Base-by-base conservation (phyloP, 1,140 invertebrate species). In the Papilio glaucus region DNA sequence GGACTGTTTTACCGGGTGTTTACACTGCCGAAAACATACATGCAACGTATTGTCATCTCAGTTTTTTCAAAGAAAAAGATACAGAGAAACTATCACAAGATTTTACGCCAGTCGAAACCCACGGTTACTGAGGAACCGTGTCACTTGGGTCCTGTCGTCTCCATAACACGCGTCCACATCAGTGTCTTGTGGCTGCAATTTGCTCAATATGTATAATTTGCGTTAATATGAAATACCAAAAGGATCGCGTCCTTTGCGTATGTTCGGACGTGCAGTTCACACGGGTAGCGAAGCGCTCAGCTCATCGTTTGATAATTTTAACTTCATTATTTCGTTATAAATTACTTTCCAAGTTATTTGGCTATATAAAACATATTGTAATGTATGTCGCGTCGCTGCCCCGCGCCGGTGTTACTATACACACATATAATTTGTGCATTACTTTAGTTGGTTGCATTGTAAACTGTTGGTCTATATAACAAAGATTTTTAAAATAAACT, bases 401-500 rank as follows among this genome's bases (percentile, higher is more conserved):
- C 60, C 15, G n/a, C 53, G 21, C 45, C n/a, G n/a, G n/a, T n/a
- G n/a, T 53, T 15, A 49, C 53, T 49, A 38, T 13, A 41, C 10
- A 62, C 42, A 71, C 49, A 24, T 71, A 57, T 67, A 69, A 76
- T 77, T 84, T 79, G 81, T 76, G 76, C 77, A 75, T 76, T 77
- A 77, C 81, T 78, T 79, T 81, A 87, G 82, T 87, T 87, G 85
- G 85, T 69, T 69, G 26, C 83, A 77, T 90, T 90, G 88, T 89
- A 89, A 89, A 88, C 85, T 91, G 90, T 92, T 92, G 87, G 83
- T 91, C 90, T 91, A 87, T 88, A 89, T 92, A 91, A 92, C 90
- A 92, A 91, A 92, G 88, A 89, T 91, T 92, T 91, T 91, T 90
- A 87, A 90, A 91, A 87, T 86, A 92, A 92, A 89, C 85, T 90